Base-by-base conservation (phyloP, 2,797 vertebrate species). In the Knipowitschia caucasica region DNA sequence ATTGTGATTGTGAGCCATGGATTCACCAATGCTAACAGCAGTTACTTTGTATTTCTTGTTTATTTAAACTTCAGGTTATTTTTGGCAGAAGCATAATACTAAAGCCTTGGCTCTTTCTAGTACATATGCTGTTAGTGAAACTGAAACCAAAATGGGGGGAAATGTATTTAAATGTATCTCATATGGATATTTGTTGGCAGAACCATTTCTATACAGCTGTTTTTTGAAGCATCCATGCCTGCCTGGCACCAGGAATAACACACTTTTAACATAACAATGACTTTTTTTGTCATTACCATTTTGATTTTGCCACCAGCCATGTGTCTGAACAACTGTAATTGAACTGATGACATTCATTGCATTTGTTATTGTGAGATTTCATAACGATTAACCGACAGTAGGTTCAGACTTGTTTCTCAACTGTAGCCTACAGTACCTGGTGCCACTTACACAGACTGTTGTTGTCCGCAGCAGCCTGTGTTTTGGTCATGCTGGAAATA, bases 401-500 rank as follows among this genome's bases (percentile, higher is more conserved):
- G n/a, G n/a, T n/a, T n/a, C n/a, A n/a, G n/a, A n/a, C n/a, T n/a
- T 39, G 36, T 21, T 9, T 10, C 36, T 21, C 36, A 20, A 39
- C 36, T 39, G 10, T 18, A 34, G 31, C 31, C 31, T 34, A n/a
- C n/a, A n/a, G n/a, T n/a, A 39, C 18, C 36, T 26, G 23, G 40
- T 24, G 8, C 52, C 31, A 10, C 14, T 27, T 47, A 20, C 29
- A 24, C 51, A 23, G 33, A 26, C 6, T 43, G 11, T 53, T 47
- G 30, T 23, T 49, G 40, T 56, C 40, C 30, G 58, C 71, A 46
- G 36, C 31, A 55, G 56, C 36, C n/a, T 45, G 21, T 56, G 11
- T 31, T 55, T 25, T 53, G n/a, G 57, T 52, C 49, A 14, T 20
- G 50, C 52, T 56, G 56, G 57, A 78, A 65, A 70, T 5, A 65